Evolutionary conservation across 2,888 invertebrate species (phyloP).

Genomic region (Drosophila phalerata): DNA sequence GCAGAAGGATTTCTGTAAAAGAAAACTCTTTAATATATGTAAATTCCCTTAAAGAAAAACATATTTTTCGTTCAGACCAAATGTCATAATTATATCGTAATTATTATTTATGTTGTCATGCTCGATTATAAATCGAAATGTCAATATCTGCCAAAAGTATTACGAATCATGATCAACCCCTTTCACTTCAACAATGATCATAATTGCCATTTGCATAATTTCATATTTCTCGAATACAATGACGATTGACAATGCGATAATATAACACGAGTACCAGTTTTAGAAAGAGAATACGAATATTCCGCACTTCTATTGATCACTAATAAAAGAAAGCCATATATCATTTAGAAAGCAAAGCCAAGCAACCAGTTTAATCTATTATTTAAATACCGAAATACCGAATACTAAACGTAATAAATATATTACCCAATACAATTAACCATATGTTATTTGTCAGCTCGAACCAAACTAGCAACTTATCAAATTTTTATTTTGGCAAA

Average conservation of each 20-base stretch:
- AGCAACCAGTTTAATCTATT: slow-evolving; percentile 55
- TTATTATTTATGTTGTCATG: slow-evolving; percentile 83
- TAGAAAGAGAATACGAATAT: slow-evolving; percentile 18
- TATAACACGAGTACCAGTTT: slow-evolving; percentile 15
- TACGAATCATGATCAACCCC: slow-evolving; percentile 50
- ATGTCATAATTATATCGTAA: slow-evolving; percentile 79
- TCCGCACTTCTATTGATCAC: slow-evolving; percentile 23
- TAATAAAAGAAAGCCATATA: slow-evolving; percentile 59
- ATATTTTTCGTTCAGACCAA: slow-evolving; percentile 26
- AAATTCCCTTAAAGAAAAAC: slow-evolving; percentile 39
- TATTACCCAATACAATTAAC: slow-evolving; percentile 70
- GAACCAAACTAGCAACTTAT: slow-evolving; percentile 67
- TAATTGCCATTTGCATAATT: slow-evolving; percentile 75
- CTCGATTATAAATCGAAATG: slow-evolving; percentile 52
- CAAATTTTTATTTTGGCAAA: slow-evolving; percentile 36
- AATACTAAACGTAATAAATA: slow-evolving; percentile 65
- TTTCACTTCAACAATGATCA: slow-evolving; percentile 51
- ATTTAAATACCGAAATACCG: slow-evolving; percentile 9
- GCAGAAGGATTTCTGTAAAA: slow-evolving; percentile 46
- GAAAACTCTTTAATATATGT: slow-evolving; percentile 45
- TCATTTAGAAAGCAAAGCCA: slow-evolving; percentile 47
- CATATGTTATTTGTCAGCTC: slow-evolving; percentile 62
- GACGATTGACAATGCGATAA: slow-evolving; percentile 43
- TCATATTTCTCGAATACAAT: slow-evolving; percentile 71
- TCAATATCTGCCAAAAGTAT: slow-evolving; percentile 66